phyloP scores from a whole-genome alignment of 2,888 invertebrate species.

The Pheosia tremula region DNA sequence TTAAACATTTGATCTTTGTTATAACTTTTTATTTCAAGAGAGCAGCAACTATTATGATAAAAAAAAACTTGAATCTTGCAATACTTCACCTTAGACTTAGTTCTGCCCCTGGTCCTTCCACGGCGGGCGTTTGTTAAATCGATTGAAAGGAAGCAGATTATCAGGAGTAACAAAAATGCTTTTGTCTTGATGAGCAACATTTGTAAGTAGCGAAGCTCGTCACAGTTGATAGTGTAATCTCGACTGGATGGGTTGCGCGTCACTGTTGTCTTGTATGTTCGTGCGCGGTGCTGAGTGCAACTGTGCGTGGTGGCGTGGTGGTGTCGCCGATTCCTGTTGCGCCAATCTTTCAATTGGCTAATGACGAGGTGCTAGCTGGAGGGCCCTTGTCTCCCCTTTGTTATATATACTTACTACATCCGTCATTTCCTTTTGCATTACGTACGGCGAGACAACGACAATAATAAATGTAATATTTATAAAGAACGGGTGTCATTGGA shows the following conservation, averaged over 20 bases:
- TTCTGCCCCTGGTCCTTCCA: slow-evolving; percentile 88
- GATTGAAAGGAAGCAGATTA: slow-evolving; percentile 53
- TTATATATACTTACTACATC: slow-evolving; percentile 47
- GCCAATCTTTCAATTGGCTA: slow-evolving; percentile 79
- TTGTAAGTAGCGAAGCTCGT: slow-evolving; percentile 17
- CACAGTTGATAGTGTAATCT: slow-evolving; percentile 13
- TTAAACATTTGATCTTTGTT: too few relatives aligned
- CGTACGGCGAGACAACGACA: slow-evolving; percentile 41
- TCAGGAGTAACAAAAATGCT: slow-evolving; percentile 47
- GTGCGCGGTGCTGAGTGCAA: slow-evolving; percentile 54
- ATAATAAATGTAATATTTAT: slow-evolving; percentile 38
- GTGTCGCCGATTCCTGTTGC: slow-evolving; percentile 55
- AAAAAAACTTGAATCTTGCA: too few relatives aligned
- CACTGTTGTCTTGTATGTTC: slow-evolving; percentile 42
- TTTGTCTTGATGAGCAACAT: slow-evolving; percentile 59
- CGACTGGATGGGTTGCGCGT: slow-evolving; percentile 19
- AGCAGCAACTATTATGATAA: too few relatives aligned
- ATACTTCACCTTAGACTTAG: slow-evolving; percentile 87
- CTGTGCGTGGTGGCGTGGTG: slow-evolving; percentile 40
- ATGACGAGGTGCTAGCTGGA: slow-evolving; percentile 69
- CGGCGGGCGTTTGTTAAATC: slow-evolving; percentile 83
- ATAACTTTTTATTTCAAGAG: too few relatives aligned
- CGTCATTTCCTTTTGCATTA: slow-evolving; percentile 71
- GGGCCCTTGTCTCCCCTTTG: slow-evolving; percentile 76
- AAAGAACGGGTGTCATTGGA: slow-evolving; percentile 37